Percentiles rank a stretch among this genome's conserved stretches.
These are phyloP conservation scores for Chiloscyllium punctatum DNA, from an alignment of 2,797 vertebrate species.

Conservation along the genomic window DNA sequence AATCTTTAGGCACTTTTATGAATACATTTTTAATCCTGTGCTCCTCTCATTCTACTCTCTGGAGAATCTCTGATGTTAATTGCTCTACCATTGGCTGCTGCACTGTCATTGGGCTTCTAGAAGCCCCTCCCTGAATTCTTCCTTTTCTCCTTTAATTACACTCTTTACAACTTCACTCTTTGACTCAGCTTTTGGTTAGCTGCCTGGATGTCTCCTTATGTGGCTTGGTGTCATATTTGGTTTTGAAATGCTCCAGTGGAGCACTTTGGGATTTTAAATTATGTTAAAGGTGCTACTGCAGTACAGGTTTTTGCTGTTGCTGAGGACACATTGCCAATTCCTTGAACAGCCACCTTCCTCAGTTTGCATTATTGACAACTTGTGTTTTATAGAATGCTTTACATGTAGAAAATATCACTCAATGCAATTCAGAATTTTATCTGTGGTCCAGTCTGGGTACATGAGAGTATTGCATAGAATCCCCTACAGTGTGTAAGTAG, in stretches of 20 bases:
- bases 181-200: not conserved
- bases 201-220: not conserved
- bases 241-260: not conserved
- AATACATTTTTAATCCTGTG: not conserved
- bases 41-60: not conserved
- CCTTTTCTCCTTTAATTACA: not conserved
- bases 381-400: not conserved
- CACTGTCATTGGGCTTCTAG: too few relatives aligned
- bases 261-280: not conserved
- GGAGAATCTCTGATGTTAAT: too few relatives aligned
- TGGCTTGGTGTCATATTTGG: not conserved
- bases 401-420: not conserved
- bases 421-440: not conserved
- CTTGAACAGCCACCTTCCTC: not conserved
- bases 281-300: not conserved
- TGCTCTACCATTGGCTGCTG: too few relatives aligned
- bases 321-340: not conserved
- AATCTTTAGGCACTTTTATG: not conserved
- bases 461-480: too few relatives aligned
- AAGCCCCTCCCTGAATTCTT: not conserved
- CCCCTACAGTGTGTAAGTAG: too few relatives aligned
- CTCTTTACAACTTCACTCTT: not conserved
- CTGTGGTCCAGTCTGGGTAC: not conserved
- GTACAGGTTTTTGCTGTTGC: not conserved
- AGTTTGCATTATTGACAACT: not conserved